A percentile compares a stretch with the other conserved stretches of the same genome.
Conservation (phyloP, 2,797 vertebrate genomes). For the Sebastes cheni region DNA sequence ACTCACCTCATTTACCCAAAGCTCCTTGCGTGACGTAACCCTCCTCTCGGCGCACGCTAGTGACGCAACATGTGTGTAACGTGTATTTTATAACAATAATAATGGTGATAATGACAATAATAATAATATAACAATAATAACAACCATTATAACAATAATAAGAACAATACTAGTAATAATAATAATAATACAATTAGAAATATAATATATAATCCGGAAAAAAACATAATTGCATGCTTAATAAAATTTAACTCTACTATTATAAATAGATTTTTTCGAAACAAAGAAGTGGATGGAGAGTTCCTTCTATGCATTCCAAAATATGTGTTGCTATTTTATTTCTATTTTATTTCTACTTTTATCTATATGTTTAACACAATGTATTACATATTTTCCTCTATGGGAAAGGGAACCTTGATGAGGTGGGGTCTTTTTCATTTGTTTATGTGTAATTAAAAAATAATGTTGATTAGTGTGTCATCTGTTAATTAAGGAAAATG, state of each 20-base stretch:
- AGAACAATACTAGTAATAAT: too few species aligned
- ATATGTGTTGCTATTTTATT: too few species aligned
- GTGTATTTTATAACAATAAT: neutral
- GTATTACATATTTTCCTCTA: neutral
- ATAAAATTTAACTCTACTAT: neutral
- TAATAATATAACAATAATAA: too few species aligned
- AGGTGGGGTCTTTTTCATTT: neutral
- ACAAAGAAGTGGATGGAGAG: neutral
- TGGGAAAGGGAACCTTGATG: neutral
- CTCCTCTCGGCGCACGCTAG: conserved; percentile 57
- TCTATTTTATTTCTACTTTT: neutral
- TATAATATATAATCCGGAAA: neutral
- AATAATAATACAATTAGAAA: too few species aligned
- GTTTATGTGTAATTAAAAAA: neutral
- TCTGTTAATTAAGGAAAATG: neutral
- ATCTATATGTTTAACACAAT: neutral
- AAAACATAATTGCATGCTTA: neutral
- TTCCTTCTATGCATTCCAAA: neutral
- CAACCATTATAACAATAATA: neutral
- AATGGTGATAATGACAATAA: too few species aligned
- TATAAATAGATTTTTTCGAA: neutral
- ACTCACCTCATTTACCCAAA: conserved; percentile 42
- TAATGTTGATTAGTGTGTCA: neutral
- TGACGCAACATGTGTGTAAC: conserved; percentile 66
- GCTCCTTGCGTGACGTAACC: conserved; percentile 6